Base-by-base conservation (phyloP, 2,888 invertebrate species). In the Polydrusus pterygomalis region DNA sequence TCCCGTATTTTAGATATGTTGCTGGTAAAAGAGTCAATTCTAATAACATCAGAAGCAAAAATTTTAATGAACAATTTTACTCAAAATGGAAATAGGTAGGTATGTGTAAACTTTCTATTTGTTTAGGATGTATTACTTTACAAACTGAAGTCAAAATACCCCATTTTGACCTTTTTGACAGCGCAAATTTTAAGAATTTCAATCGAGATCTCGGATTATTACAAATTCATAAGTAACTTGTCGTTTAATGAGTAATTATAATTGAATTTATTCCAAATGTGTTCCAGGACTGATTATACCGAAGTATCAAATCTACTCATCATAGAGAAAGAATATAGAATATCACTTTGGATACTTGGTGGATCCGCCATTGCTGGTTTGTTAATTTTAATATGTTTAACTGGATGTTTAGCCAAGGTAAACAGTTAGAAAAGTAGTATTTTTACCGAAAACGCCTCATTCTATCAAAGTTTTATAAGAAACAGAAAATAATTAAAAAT, bases 261-360 rank as follows among this genome's bases (percentile, higher is more conserved):
- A n/a, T n/a, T n/a, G n/a, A n/a, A n/a, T n/a, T n/a, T n/a, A n/a
- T 30, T 38, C 13, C n/a, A 43, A 30, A 30, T 30, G 7, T 51
- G 9, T 75, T 70, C 49, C 47, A 76, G 72, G 38, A 38, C 68
- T 15, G 69, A 72, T 18, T 17, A 47, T 17, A 58, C 72, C 63
- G 30, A 69, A 25, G 11, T 76, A 15, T 8, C 65, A 5, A 75
- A 75, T 47, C 6, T 71, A 11, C 40, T 77, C 5, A 47, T 62
- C 2, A 45, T 77, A 25, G 58, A 69, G 18, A 70, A 70, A n/a
- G 67, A 70, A 7, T 15, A 45, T 18, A 10, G 20, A 34, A 43
- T 77, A 25, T 67, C 73, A 0, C 15, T 70, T 11, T 77, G 77
- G 77, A 70, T 77, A 49, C 20, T 73, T 13, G 60, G 74, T 6